phyloP scores from a whole-genome alignment of 2,113 vertebrate genomes.

The Actinemys pallida region DNA sequence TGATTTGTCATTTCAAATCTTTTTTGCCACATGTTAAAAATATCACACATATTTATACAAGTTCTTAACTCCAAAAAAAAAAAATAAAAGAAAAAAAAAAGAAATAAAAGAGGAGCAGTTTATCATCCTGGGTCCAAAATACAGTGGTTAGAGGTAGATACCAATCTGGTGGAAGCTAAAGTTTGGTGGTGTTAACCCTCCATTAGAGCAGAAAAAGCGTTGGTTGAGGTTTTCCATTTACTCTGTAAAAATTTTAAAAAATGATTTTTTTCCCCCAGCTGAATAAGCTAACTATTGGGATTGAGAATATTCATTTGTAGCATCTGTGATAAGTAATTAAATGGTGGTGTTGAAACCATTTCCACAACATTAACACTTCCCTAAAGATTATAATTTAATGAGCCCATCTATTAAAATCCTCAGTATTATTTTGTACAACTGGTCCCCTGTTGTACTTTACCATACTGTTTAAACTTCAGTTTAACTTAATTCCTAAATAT shows the following conservation, averaged over 20 bases:
- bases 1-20: neutral
- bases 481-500: slow-evolving; percentile 11
- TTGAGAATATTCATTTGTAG: slow-evolving; percentile 12
- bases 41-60: neutral
- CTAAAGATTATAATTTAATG: slow-evolving; percentile 35
- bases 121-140: neutral
- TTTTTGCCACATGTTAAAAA: neutral
- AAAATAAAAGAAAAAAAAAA: too few species aligned
- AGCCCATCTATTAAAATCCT: slow-evolving; percentile 23
- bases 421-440: slow-evolving; percentile 21
- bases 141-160: fast-evolving
- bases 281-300: neutral
- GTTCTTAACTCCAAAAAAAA: neutral
- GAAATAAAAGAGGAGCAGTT: too few species aligned
- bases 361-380: slow-evolving; percentile 30
- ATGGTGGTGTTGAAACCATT: slow-evolving; percentile 32
- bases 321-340: slow-evolving; percentile 51
- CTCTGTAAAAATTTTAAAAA: neutral
- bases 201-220: neutral
- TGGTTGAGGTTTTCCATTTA: neutral
- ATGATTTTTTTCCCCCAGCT: fast-evolving
- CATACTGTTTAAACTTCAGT: neutral
- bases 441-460: neutral
- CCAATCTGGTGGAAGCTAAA: neutral
- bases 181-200: neutral